phyloP scores from a whole-genome alignment of 2,797 vertebrate genomes.

The Tapera naevia region DNA sequence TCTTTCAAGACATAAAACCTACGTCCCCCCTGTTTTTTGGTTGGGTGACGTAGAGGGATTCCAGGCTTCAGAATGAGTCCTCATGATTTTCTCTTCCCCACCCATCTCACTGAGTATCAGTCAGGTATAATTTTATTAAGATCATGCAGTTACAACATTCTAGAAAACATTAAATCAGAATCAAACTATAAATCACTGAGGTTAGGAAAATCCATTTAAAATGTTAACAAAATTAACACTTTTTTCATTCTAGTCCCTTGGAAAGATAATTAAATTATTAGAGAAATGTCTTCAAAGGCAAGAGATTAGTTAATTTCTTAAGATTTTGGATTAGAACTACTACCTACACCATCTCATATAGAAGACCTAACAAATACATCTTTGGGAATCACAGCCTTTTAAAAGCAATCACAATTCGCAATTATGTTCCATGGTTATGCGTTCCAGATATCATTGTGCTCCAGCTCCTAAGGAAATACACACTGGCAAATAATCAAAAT shows the following conservation, averaged over 20 bases:
- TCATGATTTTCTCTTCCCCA: not conserved
- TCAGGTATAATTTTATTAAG: not conserved
- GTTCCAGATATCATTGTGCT: not conserved
- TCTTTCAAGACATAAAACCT: not conserved
- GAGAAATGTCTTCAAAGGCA: not conserved
- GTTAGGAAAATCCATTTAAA: not conserved
- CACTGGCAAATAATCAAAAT: not conserved
- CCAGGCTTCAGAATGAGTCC: not conserved
- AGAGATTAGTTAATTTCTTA: not conserved
- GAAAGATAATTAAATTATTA: not conserved
- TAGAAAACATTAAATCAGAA: not conserved
- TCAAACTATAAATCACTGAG: not conserved
- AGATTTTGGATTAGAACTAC: not conserved
- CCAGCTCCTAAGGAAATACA: not conserved
- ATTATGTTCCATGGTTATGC: not conserved
- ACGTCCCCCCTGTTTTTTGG: not conserved
- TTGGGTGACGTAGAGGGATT: not conserved
- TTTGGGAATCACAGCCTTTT: not conserved
- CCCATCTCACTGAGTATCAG: not conserved
- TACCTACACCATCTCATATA: not conserved
- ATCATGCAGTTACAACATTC: not conserved
- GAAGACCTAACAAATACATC: not conserved
- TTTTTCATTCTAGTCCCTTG: not conserved
- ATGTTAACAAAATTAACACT: not conserved
- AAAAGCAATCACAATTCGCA: not conserved